Evolutionary conservation across 2,888 invertebrate species (phyloP), one percentile per base, ranked within the genome.

Genomic region (Erpobdella octoculata): DNA sequence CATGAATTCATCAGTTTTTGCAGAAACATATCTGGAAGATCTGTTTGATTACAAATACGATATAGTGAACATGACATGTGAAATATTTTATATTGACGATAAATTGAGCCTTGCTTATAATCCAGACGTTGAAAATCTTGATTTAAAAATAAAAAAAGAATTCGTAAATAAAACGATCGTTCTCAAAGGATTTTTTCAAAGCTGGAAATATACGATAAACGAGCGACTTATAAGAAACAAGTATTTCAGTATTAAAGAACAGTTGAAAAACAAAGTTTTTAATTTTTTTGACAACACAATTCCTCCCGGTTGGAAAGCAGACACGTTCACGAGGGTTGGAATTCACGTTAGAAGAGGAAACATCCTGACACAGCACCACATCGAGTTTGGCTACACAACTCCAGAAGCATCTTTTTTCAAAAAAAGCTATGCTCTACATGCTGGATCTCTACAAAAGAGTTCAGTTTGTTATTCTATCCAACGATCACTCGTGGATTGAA

Each of bases 331-430:
- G 0, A 65, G 73, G 8, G 78, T 82, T 25, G 83, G 81, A 0
- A 76, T 84, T 28, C 84, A 84, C 74, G 79, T 83, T 1, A 77
- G 84, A 5, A 78, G 81, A 46, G 84, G 83, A 15, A 84, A 84
- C 73, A 77, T 83, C 73, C 78, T 81, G 4, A 75, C 78, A 70
- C 79, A 82, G 70, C 74, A 76, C 9, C 75, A 76, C 70, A 66
- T 76, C 9, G 74, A 77, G n/a, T 80, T 79, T 74, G 81, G 83
- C 1, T 83, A 82, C 74, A 78, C 79, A 3, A 78, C 77, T 1
- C 81, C 83, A 1, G 79, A 81, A 0, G 72, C 78, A 35, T 77
- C 78, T 0, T 84, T 82, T 73, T 81, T 80, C 73, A 74, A 76
- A 28, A 8, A 75, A 76, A 48, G 81, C 80, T 6, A 80, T 80